These are phyloP conservation scores for Perithous albicinctus DNA, from an alignment of 2,888 invertebrate species.

Conservation along the genomic window DNA sequence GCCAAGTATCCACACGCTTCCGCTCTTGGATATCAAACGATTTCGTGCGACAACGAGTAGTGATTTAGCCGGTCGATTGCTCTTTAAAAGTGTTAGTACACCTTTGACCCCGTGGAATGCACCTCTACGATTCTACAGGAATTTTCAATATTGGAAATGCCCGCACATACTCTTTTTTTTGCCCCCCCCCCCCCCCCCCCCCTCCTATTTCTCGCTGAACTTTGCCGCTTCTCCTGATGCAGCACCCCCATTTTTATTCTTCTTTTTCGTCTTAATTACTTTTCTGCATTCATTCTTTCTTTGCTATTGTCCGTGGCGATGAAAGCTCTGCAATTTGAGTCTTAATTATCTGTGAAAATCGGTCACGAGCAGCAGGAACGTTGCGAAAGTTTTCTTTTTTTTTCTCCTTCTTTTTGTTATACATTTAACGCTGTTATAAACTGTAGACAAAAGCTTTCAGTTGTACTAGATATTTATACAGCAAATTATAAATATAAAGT, in stretches of 20 bases:
- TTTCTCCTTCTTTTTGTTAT: neutral
- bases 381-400: neutral
- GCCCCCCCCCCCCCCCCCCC: no score
- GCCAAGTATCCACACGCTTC: conserved; percentile 8
- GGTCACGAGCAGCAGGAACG: neutral
- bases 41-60: conserved; percentile 51
- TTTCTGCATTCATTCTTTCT: conserved; percentile 20
- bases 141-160: conserved; percentile 47
- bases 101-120: conserved; percentile 43
- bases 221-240: conserved; percentile 3
- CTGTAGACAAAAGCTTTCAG: neutral
- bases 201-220: conserved; percentile 22
- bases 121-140: conserved; percentile 34
- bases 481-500: neutral
- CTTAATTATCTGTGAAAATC: neutral
- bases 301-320: neutral
- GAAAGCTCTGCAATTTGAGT: neutral
- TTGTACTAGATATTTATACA: neutral
- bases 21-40: conserved; percentile 50
- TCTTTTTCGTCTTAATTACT: conserved; percentile 23
- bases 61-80: conserved; percentile 45
- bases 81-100: conserved; percentile 31
- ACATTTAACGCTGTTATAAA: neutral
- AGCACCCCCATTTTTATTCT: conserved; percentile 9
- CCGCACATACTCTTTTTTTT: neutral